Percentiles rank a stretch among this genome's conserved stretches.
These are phyloP conservation scores for Sternarchorhynchus goeldii DNA, from an alignment of 2,797 vertebrate species.

Conservation along the genomic window DNA sequence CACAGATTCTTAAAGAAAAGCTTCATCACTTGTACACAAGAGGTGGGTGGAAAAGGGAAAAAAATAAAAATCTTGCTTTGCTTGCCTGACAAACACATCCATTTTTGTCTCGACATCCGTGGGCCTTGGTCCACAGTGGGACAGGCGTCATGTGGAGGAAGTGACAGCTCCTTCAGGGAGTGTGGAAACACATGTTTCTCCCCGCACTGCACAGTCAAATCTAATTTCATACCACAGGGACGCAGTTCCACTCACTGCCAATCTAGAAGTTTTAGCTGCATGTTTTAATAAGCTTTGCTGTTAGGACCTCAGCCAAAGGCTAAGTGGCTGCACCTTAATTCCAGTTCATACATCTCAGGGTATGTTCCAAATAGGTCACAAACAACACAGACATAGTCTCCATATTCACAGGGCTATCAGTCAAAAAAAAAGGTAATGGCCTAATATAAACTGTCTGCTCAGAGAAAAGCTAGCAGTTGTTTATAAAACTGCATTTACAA, in stretches of 20 bases:
- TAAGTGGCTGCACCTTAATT: conserved; percentile 30
- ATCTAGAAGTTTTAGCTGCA: conserved; percentile 52
- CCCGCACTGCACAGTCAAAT: conserved; percentile 41
- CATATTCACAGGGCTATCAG: background rate
- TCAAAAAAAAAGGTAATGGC: background rate
- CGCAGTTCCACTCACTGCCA: conserved; percentile 46
- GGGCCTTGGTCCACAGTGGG: conserved; percentile 60
- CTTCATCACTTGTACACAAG: conserved; percentile 79
- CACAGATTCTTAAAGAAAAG: conserved; percentile 75
- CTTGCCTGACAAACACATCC: conserved; percentile 72
- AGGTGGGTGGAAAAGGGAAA: conserved; percentile 61
- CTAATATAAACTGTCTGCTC: background rate
- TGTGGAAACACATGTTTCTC: conserved; percentile 74
- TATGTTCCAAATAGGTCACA: conserved; percentile 40
- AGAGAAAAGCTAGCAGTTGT: background rate
- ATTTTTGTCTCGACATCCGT: conserved; percentile 75
- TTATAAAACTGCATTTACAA: conserved; percentile 4
- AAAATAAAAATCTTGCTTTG: conserved; percentile 64
- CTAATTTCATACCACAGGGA: conserved; percentile 50
- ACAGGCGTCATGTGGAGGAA: conserved; percentile 59
- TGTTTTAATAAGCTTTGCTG: conserved; percentile 52
- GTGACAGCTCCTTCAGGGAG: conserved; percentile 75
- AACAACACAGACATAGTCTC: conserved; percentile 5
- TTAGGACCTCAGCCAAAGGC: conserved; percentile 49
- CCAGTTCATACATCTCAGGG: conserved; percentile 16